Base-by-base conservation (phyloP, 2,888 invertebrate species). In the Lasioglossum marginatum region DNA sequence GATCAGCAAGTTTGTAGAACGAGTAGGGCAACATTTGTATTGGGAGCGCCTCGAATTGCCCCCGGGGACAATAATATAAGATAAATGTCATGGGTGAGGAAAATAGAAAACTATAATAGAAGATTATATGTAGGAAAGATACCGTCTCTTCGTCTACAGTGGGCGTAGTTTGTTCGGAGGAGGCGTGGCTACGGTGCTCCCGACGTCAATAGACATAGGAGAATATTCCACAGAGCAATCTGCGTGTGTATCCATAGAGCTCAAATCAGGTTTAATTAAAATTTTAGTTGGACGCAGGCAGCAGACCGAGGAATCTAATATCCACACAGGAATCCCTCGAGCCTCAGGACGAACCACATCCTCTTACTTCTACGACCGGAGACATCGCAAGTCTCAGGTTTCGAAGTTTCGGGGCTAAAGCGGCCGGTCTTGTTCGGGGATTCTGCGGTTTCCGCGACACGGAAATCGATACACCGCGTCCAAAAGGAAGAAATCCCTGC, bases 371-470 rank as follows among this genome's bases (percentile, higher is more conserved):
- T 52, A 19, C 75, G 77, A 52, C 16, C 45, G 71, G 68, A 79
- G 77, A 83, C 78, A 16, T 40, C 10, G 52, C 27, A 16, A 43
- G 78, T 84, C 79, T 85, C 85, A 14, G 77, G 74, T 84, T 84
- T 77, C 83, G 68, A 37, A 85, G 85, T 85, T 85, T 85, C 79
- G 78, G 81, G 74, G 19, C 79, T 78, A 77, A 86, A 78, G 77
- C 70, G 27, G 52, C 43, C 60, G 14, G 77, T 77, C 75, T 72
- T 79, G 86, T 79, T 85, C 37, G 85, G 79, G 72, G 85, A 85
- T 85, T 84, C 85, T 85, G 85, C 63, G 85, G 85, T 85, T 85
- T 85, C 75, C 85, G 84, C 84, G 84, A 85, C 84, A 72, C 84
- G 85, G 85, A 85, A 85, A 85, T 72, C 85, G 85, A 85, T 85